Conservation (phyloP, 1,140 invertebrate species). For the Zelostemma sp. region DNA sequence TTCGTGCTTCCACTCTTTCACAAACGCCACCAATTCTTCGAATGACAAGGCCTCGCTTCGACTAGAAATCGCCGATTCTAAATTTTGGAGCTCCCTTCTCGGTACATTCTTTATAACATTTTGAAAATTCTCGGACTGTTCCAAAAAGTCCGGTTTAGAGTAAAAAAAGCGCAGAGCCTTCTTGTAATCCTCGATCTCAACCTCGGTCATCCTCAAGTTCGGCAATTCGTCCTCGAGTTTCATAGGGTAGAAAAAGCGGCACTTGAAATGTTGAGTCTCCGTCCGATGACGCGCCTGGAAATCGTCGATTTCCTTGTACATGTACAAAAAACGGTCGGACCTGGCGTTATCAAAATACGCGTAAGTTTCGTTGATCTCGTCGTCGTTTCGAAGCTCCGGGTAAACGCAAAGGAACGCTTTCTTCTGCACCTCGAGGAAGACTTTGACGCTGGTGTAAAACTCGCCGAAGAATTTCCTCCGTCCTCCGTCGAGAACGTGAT, state of each 20-base stretch:
- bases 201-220: slow-evolving; percentile 53
- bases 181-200: slow-evolving; percentile 50
- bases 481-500: slow-evolving; percentile 36
- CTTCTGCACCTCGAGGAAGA: slow-evolving; percentile 57
- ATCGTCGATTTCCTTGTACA: slow-evolving; percentile 56
- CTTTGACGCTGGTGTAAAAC: slow-evolving; percentile 46
- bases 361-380: slow-evolving; percentile 56
- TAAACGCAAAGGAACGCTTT: slow-evolving; percentile 57
- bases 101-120: slow-evolving; percentile 29
- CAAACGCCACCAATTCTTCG: slow-evolving; percentile 12
- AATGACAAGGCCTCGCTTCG: slow-evolving; percentile 14
- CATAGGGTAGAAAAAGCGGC: slow-evolving; percentile 57
- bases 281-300: slow-evolving; percentile 54
- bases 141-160: slow-evolving; percentile 26
- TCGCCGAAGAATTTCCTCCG: slow-evolving; percentile 40
- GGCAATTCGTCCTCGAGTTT: slow-evolving; percentile 40
- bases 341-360: slow-evolving; percentile 31
- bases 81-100: slow-evolving; percentile 4
- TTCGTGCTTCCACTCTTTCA: slow-evolving; percentile 23
- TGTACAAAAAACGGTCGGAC: slow-evolving; percentile 52
- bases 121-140: slow-evolving; percentile 22
- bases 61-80: slow-evolving; percentile 23
- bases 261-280: slow-evolving; percentile 30
- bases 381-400: slow-evolving; percentile 58
- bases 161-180: slow-evolving; percentile 48